Evolutionary conservation across 1,140 invertebrate species (phyloP).

Genomic region (Galleria mellonella): DNA sequence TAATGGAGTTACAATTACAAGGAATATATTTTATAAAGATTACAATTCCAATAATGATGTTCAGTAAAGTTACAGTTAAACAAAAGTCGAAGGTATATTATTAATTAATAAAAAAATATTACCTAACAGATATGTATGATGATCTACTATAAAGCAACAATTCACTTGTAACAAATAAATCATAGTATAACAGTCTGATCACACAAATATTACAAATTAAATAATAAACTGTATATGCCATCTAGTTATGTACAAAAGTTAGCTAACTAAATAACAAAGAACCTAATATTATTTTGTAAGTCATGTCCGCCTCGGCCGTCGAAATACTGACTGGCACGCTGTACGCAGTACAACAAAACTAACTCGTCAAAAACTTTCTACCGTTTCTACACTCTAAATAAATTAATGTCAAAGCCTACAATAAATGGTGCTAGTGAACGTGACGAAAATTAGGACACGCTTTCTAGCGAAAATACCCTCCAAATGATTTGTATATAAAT

Average conservation of each 20-base stretch:
- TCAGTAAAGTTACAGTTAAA: slow-evolving; percentile 28
- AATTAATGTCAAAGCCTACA: slow-evolving; percentile 39
- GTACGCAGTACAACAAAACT: slow-evolving; percentile 30
- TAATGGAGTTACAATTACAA: slow-evolving; percentile 37
- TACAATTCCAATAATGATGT: slow-evolving; percentile 26
- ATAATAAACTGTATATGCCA: slow-evolving; percentile 68
- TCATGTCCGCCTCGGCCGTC: slow-evolving; percentile 43
- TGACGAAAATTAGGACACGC: not conserved
- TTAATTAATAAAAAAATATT: slow-evolving; percentile 34
- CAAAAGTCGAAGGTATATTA: slow-evolving; percentile 30
- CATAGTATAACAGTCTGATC: slow-evolving; percentile 71
- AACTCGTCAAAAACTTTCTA: slow-evolving; percentile 29
- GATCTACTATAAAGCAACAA: slow-evolving; percentile 62
- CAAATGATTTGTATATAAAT: not conserved
- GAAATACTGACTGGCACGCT: slow-evolving; percentile 64
- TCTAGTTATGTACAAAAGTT: slow-evolving; percentile 72
- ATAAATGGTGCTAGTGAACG: slow-evolving; percentile 17
- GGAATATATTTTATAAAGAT: slow-evolving; percentile 26
- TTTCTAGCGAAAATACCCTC: too few species aligned
- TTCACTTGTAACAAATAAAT: slow-evolving; percentile 68
- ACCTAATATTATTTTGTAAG: slow-evolving; percentile 59
- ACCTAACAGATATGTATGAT: slow-evolving; percentile 58
- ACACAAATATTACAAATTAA: slow-evolving; percentile 72
- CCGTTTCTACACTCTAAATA: slow-evolving; percentile 57
- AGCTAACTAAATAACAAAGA: slow-evolving; percentile 73